Base-by-base conservation (phyloP, 2,888 invertebrate species). In the Nyleta sp. region DNA sequence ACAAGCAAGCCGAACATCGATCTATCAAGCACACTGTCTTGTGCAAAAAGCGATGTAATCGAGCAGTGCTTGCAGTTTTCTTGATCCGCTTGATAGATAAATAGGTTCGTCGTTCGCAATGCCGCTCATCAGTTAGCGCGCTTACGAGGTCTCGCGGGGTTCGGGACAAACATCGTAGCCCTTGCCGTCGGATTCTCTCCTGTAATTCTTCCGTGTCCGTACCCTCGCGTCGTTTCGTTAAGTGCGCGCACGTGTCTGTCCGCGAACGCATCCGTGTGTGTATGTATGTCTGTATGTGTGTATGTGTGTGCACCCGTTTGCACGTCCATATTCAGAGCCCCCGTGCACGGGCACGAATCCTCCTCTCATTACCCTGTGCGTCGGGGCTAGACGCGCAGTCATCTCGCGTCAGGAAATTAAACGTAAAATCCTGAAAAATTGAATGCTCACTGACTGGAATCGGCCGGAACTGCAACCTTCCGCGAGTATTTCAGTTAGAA, bases 371-470 rank as follows among this genome's bases (percentile, higher is more conserved):
- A 70, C 50, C 48, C 70, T 38, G 46, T 31, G 55, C 46, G 70
- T 65, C 55, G 33, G 40, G 53, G 28, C 50, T 60, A 60, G 55
- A 68, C 64, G 24, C 24, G 65, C 42, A 42, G 57, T 70, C 64
- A 71, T 75, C 73, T 53, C 53, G 65, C 71, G 24, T 40, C 78
- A 70, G 78, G 80, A 80, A 80, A 78, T 78, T 75, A 70, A 80
- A 78, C 76, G 70, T 68, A 76, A 76, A 80, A 75, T 57, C 64
- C 72, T 78, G 72, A 72, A 80, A 78, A 75, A 75, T 72, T 76
- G 78, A 64, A 78, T 60, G 59, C 70, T 65, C 65, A 35, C 59
- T 59, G 48, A 38, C 65, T 65, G 73, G 65, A 73, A 73, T 73
- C 42, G 42, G 38, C 38, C 38, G 42, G 42, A 42, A 42, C 42